Evolutionary conservation across 2,113 vertebrate genomes (phyloP).

Genomic region (Calidris pugnax): DNA sequence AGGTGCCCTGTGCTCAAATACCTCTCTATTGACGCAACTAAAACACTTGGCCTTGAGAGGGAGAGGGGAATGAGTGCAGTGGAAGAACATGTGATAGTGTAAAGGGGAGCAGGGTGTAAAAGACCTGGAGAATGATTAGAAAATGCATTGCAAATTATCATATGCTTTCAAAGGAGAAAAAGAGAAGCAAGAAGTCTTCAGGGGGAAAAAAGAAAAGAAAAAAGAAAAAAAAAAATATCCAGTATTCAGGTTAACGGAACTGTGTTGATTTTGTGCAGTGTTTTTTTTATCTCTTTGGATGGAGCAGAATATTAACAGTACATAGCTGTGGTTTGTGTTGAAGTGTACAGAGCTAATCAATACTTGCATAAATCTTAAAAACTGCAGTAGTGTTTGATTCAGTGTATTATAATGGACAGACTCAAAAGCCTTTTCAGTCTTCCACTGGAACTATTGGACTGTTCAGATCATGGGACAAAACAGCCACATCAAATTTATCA

Average conservation of each 20-base stretch:
- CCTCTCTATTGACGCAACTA: neutral
- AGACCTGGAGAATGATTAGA: neutral
- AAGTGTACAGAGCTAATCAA: neutral
- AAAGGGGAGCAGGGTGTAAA: neutral
- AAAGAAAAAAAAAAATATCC: neutral
- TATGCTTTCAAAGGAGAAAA: neutral
- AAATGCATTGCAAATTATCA: neutral
- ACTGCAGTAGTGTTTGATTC: neutral
- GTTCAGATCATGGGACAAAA: neutral
- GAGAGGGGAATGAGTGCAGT: neutral
- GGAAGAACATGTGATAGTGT: neutral
- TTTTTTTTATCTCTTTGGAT: neutral
- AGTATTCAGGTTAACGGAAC: neutral
- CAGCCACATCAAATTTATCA: neutral
- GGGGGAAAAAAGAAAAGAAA: no score
- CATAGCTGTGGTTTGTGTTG: neutral
- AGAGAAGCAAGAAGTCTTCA: neutral
- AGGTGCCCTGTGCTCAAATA: neutral
- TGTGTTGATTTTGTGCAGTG: neutral
- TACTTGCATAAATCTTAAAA: neutral
- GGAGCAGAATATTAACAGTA: neutral
- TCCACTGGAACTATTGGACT: neutral
- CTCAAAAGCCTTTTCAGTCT: neutral
- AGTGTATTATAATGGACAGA: neutral
- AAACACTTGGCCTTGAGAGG: neutral